Evolutionary conservation across 2,113 vertebrate species (phyloP), one percentile per base, ranked within the genome.

Genomic region (Leucoraja erinaceus): DNA sequence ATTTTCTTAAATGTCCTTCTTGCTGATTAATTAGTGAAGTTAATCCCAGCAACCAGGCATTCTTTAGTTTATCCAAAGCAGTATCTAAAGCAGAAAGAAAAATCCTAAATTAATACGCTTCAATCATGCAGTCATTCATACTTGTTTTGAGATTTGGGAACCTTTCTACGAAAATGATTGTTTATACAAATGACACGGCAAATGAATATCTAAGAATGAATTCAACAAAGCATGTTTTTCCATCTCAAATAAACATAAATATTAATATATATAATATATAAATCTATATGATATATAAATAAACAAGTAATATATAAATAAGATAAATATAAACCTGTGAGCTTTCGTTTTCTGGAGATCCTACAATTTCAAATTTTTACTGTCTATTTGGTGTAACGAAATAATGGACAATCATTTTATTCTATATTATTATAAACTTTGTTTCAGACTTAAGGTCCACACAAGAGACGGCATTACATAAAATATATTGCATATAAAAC

Each of bases 21-120:
- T 96, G 94, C 31, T 97, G 96, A 93, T 93, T 95, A 84, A 98
- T 96, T 95, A 99, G 94, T 0, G 98, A 96, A 92, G 94, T 95
- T 70, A 98, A 95, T 16, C 98, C 99, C 94, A 96, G 95, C 1
- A 96, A 94, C 95, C 97, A 99, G 8, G 98, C 97, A 11, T 96
- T 95, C 93, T 96, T 97, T 95, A 99, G 95, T 94, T 99, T 99
- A 94, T 94, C 95, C 74, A 98, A 90, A 93, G 98, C 96, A 7
- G 96, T 95, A 95, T 98, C 98, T 99, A 93, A 47, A 75, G 94
- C 91, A 93, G 47, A 38, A 31, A 77, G 14, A 78, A 91, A 66
- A 56, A 93, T 66, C 3, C 9, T 72, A 74, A 10, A 63, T 88
- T 5, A 88, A 88, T 7, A 31, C 31, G 59, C 59, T 88, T 63